phyloP scores from a whole-genome alignment of 2,113 vertebrate species.

The Paramisgurnus dabryanus region DNA sequence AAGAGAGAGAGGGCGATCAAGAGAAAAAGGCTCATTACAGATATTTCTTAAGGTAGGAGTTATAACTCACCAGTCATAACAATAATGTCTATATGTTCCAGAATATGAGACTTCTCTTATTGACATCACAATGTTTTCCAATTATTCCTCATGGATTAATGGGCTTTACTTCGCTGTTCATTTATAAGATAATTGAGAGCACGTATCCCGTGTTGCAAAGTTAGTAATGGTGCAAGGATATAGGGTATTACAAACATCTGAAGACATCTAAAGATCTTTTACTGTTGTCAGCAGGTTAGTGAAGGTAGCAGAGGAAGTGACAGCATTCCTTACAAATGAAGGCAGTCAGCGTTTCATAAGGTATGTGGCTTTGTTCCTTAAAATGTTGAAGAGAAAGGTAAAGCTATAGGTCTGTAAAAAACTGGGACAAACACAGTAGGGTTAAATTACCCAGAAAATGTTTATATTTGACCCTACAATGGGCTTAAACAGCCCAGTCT shows the following conservation, averaged over 20 bases:
- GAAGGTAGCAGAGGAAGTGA: background rate
- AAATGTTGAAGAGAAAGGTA: background rate
- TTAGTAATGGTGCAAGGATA: background rate
- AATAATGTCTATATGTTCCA: slow-evolving; percentile 52
- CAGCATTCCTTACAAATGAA: background rate
- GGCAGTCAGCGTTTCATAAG: slow-evolving; percentile 10
- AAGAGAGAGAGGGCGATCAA: slow-evolving; percentile 55
- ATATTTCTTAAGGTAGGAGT: background rate
- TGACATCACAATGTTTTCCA: slow-evolving; percentile 15
- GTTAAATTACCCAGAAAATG: too few species aligned
- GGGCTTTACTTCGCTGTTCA: background rate
- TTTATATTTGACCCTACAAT: too few species aligned
- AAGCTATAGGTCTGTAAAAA: background rate
- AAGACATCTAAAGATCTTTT: slow-evolving; percentile 10
- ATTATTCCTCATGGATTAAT: too few species aligned
- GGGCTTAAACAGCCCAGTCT: too few species aligned
- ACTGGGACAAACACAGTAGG: too few species aligned
- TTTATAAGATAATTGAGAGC: slow-evolving; percentile 4
- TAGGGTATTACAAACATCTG: slow-evolving; percentile 8
- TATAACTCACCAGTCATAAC: background rate
- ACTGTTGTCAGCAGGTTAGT: slow-evolving; percentile 15
- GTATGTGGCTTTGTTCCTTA: background rate
- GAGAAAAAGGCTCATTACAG: slow-evolving; percentile 60
- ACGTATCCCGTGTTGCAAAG: background rate
- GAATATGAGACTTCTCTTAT: slow-evolving; percentile 51